phyloP scores from a whole-genome alignment of 2,797 vertebrate species.

The Enteromius paludinosus region DNA sequence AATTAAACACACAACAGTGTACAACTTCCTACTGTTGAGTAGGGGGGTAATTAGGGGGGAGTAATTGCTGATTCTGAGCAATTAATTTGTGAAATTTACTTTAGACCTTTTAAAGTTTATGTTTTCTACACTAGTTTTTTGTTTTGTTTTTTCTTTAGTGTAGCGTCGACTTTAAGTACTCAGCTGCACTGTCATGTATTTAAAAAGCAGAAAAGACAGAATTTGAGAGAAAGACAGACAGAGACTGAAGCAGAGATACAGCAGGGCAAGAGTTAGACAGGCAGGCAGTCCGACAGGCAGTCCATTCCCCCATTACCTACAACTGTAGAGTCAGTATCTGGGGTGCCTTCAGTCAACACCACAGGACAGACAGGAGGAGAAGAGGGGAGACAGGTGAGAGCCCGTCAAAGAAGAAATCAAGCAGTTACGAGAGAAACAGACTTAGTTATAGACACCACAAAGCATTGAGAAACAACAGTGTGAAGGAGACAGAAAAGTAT shows the following conservation, averaged over 20 bases:
- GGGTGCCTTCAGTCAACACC: slow-evolving; percentile 85
- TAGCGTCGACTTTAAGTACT: slow-evolving; percentile 14
- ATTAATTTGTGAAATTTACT: no score
- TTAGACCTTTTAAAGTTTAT: no score
- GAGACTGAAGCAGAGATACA: slow-evolving; percentile 34
- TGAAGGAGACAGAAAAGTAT: slow-evolving; percentile 42
- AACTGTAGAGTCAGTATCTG: slow-evolving; percentile 84
- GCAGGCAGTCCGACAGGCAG: slow-evolving; percentile 62
- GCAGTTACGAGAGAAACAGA: slow-evolving; percentile 56
- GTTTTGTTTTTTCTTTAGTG: no score
- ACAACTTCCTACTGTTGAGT: no score
- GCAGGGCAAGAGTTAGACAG: slow-evolving; percentile 36
- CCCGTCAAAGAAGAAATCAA: slow-evolving; percentile 69
- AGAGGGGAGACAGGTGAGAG: slow-evolving; percentile 77
- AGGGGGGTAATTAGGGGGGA: no score
- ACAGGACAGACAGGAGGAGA: slow-evolving; percentile 70
- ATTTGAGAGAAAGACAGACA: slow-evolving; percentile 24
- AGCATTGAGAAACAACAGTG: slow-evolving; percentile 40
- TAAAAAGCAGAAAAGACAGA: not conserved
- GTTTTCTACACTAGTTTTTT: no score
- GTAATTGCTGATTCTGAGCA: no score
- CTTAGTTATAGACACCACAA: slow-evolving; percentile 46
- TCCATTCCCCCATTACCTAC: slow-evolving; percentile 81
- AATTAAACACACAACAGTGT: not conserved
- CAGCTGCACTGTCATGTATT: slow-evolving; percentile 49